Percentiles rank a stretch among this genome's conserved stretches.
Conservation (phyloP, 2,888 invertebrate genomes). For the Fragum sueziense region DNA sequence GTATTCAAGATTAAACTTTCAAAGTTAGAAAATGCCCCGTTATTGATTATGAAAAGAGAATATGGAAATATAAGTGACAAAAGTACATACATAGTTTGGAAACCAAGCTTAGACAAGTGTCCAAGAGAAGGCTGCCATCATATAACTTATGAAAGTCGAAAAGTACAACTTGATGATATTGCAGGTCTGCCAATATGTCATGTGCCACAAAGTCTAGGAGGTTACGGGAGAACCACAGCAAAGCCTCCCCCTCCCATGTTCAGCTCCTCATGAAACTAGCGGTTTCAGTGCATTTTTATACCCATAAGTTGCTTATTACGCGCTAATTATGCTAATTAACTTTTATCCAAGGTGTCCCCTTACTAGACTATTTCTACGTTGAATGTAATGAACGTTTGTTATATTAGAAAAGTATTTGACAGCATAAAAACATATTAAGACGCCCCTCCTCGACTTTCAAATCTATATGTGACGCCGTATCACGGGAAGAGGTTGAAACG, state of each 20-base stretch:
- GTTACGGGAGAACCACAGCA: slow-evolving; percentile 30
- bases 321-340: no score
- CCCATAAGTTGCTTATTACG: no score
- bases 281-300: no score
- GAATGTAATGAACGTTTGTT: no score
- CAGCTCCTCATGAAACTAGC: slow-evolving; percentile 21
- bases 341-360: no score
- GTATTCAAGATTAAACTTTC: slow-evolving; percentile 27
- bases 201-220: slow-evolving; percentile 20
- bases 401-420: no score
- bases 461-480: no score
- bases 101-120: slow-evolving; percentile 20
- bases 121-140: neutral
- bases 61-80: slow-evolving; percentile 34
- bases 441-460: no score
- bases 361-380: no score
- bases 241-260: slow-evolving; percentile 43
- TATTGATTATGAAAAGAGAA: slow-evolving; percentile 30
- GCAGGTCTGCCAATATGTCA: slow-evolving; percentile 35
- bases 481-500: no score
- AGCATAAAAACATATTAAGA: no score
- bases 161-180: slow-evolving; percentile 18
- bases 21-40: slow-evolving; percentile 9
- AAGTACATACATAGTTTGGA: slow-evolving; percentile 36
- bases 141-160: slow-evolving; percentile 18